phyloP scores from a whole-genome alignment of 2,888 invertebrate species.

The Leucophenga maculata region DNA sequence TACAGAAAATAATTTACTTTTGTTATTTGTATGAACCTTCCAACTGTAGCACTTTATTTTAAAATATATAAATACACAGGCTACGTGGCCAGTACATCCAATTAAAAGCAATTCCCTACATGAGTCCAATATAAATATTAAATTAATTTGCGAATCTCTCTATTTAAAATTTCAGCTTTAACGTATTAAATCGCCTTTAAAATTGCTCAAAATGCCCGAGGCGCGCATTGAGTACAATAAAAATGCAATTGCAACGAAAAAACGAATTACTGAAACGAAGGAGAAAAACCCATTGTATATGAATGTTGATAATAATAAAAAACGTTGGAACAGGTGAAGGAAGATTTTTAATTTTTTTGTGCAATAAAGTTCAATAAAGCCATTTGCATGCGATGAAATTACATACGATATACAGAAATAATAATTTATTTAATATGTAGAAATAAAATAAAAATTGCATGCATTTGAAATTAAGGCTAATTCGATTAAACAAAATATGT shows the following conservation, averaged over 20 bases:
- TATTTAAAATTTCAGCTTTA: background rate
- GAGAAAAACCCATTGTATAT: conserved; percentile 21
- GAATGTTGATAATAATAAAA: conserved; percentile 28
- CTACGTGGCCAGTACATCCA: no score
- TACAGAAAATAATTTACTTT: no score
- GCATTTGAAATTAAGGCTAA: no score
- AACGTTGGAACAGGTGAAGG: conserved; percentile 47
- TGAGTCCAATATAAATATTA: no score
- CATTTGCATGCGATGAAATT: background rate
- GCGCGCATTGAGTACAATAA: conserved; percentile 39
- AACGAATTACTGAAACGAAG: conserved; percentile 36
- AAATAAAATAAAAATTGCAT: background rate
- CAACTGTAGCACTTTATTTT: no score
- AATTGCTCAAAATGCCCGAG: conserved; percentile 40
- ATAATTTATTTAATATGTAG: background rate
- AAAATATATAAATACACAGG: no score
- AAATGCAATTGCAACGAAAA: conserved; percentile 32
- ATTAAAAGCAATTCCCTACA: no score
- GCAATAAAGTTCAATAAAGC: background rate
- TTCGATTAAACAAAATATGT: no score
- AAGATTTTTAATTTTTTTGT: conserved; percentile 6
- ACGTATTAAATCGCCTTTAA: background rate
- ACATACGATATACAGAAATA: background rate
- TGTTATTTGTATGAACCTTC: no score
- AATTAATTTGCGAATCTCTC: no score